These are phyloP conservation scores for Ctenomys sociabilis DNA, from an alignment of 2,113 vertebrate genomes.

Conservation along the genomic window DNA sequence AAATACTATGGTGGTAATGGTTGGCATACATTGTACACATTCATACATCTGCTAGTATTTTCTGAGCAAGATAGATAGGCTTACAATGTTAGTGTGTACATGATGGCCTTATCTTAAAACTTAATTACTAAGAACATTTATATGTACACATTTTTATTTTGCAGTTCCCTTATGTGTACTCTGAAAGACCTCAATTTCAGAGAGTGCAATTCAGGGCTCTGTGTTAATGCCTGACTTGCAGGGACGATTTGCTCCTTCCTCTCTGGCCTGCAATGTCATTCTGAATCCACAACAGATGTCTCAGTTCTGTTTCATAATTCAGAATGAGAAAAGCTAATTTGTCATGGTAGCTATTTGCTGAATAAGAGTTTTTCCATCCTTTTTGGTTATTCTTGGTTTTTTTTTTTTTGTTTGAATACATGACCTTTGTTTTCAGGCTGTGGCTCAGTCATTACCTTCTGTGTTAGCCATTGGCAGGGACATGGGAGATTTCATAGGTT, in stretches of 20 bases:
- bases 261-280: background rate
- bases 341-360: conserved; percentile 51
- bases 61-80: background rate
- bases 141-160: background rate
- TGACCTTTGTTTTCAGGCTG: conserved; percentile 22
- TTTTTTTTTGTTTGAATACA: background rate
- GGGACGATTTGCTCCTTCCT: conserved; percentile 30
- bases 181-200: background rate
- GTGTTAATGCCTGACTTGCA: background rate
- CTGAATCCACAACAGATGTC: conserved; percentile 44
- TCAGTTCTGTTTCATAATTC: conserved; percentile 56
- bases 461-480: background rate
- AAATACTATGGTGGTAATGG: background rate
- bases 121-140: background rate
- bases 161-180: background rate
- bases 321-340: conserved; percentile 35
- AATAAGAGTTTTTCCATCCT: conserved; percentile 62
- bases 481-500: background rate
- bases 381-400: background rate
- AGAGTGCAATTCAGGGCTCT: background rate
- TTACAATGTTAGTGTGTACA: background rate
- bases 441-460: background rate
- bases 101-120: conserved; percentile 22
- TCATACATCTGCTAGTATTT: background rate
- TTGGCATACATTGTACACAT: background rate